Conservation (phyloP, 2,797 vertebrate genomes). For the Pelochelys cantorii region DNA sequence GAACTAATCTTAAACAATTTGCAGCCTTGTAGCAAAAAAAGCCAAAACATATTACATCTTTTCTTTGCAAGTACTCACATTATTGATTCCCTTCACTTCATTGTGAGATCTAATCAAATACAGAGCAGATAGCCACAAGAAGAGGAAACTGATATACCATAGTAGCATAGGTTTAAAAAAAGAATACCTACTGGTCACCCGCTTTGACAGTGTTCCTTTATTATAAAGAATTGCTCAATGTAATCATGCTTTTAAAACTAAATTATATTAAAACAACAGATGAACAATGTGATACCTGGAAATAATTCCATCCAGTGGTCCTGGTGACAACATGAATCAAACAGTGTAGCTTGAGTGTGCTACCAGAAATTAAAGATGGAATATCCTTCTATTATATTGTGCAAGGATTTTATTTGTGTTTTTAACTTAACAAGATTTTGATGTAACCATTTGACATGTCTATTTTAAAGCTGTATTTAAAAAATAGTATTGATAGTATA, state of each 20-base stretch:
- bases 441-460: not conserved
- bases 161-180: not conserved
- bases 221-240: constrained; percentile 50
- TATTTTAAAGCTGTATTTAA: constrained; percentile 63
- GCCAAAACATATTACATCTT: not conserved
- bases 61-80: not conserved
- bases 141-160: not conserved
- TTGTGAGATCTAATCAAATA: not conserved
- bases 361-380: constrained; percentile 46
- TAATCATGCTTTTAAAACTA: constrained; percentile 62
- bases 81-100: not conserved
- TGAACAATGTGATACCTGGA: constrained; percentile 56
- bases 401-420: constrained; percentile 63
- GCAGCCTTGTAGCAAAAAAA: constrained; percentile 30
- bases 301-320: constrained; percentile 36
- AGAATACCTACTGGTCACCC: not conserved
- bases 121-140: not conserved
- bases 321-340: constrained; percentile 30
- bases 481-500: constrained; percentile 38
- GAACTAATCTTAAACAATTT: constrained; percentile 15
- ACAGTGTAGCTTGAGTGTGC: constrained; percentile 28
- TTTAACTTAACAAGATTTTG: constrained; percentile 56
- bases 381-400: constrained; percentile 60
- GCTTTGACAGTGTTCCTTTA: constrained; percentile 50
- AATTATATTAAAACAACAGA: constrained; percentile 36